Evolutionary conservation across 2,113 vertebrate genomes (phyloP).

Genomic region (Hippolais icterina): DNA sequence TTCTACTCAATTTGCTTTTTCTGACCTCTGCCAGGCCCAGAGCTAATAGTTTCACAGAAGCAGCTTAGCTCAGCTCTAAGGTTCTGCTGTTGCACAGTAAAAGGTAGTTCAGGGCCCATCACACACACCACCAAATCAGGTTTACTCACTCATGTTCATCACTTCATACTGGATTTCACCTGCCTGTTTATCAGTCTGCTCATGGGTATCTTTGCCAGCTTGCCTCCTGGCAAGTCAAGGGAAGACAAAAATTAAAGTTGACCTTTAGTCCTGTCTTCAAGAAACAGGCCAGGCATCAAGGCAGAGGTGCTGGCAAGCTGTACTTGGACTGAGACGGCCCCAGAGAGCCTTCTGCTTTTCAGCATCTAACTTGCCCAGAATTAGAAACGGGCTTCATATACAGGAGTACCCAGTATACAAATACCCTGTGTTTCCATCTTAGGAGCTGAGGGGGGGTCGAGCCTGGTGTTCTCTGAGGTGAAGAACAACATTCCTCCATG

Average conservation of each 20-base stretch:
- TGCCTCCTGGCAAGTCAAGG: neutral
- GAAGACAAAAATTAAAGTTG: neutral
- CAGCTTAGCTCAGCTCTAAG: constrained; percentile 1
- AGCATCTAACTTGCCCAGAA: neutral
- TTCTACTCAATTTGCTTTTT: neutral
- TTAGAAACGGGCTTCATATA: neutral
- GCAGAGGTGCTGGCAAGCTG: neutral
- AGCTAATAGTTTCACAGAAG: constrained; percentile 4
- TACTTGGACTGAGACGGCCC: neutral
- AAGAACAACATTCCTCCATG: neutral
- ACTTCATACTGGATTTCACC: neutral
- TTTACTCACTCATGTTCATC: neutral
- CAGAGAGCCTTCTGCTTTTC: neutral
- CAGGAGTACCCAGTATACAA: fast-evolving
- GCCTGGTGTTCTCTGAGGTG: neutral
- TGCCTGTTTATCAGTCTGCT: neutral
- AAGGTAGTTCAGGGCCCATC: neutral
- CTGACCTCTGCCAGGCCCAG: neutral
- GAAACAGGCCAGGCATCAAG: neutral
- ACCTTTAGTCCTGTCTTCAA: neutral
- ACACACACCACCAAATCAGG: neutral
- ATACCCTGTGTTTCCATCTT: neutral
- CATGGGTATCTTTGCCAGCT: neutral
- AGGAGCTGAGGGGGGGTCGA: fast-evolving
- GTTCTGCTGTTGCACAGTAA: neutral